Base-by-base conservation (phyloP, 30 jellyfish, hydroid and myxozoan genomes). In the Hydractinia symbiolongicarpus region DNA sequence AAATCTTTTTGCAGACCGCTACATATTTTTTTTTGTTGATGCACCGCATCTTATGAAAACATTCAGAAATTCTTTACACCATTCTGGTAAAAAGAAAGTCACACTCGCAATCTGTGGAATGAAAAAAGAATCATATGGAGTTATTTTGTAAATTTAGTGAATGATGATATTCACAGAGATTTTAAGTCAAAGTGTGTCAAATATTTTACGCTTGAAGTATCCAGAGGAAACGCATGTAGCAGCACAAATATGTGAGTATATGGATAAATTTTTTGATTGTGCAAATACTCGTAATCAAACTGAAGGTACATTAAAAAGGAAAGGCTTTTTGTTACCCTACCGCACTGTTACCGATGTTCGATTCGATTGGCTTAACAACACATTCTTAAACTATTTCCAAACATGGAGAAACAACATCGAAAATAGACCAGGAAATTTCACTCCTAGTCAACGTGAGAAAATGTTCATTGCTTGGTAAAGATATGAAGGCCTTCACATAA, bases 1-100 rank as follows among this genome's bases (percentile, higher is more conserved):
- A 30, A 30, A 30, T 30, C 54, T 40, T 81, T 58, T 79, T 79
- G 70, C 52, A 73, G 82, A 73, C 13, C 82, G 72, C 49, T 73
- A 20, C 55, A 60, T 79, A 14, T 77, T 44, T 64, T 81, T 81
- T 74, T 82, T 73, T 73, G 44, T 2, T 30, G 44, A 30, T 30
- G 44, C 44, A 30, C 44, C 44, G 44, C 44, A 30, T 30, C 44
- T 66, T 86, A 9, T 30, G 44, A 30, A 30, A 30, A 30, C 89
- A 5, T 64, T 78, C 9, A 61, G 93, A 77, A 84, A 84, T 64
- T 84, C 88, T 73, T 16, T 84, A n/a, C 78, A 77, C 67, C 93
- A 84, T 55, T 77, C 89, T 66, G 93, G 89, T 14, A 50, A 49
- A 30, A 15, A 55, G 54, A 74, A 74, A 60, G 15, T 49, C 61